Evolutionary conservation across 1,140 invertebrate species (phyloP), one percentile per base, ranked within the genome.

Genomic region (Papilio glaucus): DNA sequence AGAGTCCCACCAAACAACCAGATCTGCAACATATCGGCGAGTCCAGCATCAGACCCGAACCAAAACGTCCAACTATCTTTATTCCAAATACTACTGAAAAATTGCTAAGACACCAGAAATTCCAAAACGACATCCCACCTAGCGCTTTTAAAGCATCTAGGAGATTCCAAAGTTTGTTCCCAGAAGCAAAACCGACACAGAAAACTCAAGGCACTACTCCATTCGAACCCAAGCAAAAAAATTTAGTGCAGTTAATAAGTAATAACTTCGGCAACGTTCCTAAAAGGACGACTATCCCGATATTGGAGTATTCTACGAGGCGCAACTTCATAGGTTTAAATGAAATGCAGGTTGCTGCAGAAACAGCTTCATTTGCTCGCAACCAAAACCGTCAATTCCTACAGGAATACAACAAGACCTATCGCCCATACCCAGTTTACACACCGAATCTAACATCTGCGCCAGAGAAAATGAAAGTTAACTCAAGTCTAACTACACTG

Each of bases 271-370:
- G 84, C 5, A 88, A 87, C 67, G 12, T 71, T 26, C 86, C 80
- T 38, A 79, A 83, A 41, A 88, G 73, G 77, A 85, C 83, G 37
- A 91, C 85, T 3, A 62, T 76, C 29, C 82, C 90, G 1, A 84
- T 88, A 7, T 93, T 87, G 62, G 85, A 93, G 72, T 77, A 83
- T 26, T 81, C 88, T n/a, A 85, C 88, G 4, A 89, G 83, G 38
- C 85, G 87, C n/a, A 87, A 91, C 68, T 84, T 82, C 63, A 90
- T 84, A 57, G 85, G 78, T 21, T 71, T 89, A 0, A 94, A 92
- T 75, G 96, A 97, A 84, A 95, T 94, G 68, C 96, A 97, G 86
- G 94, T 96, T 1, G 94, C 95, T 0, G 95, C 96, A 1, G 97
- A 97, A 87, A 96, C 95, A 1, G 95, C 96, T 0, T 96, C 96